Evolutionary conservation across 2,888 invertebrate species (phyloP), one percentile per base, ranked within the genome.

Genomic region (Apodemia mormo): DNA sequence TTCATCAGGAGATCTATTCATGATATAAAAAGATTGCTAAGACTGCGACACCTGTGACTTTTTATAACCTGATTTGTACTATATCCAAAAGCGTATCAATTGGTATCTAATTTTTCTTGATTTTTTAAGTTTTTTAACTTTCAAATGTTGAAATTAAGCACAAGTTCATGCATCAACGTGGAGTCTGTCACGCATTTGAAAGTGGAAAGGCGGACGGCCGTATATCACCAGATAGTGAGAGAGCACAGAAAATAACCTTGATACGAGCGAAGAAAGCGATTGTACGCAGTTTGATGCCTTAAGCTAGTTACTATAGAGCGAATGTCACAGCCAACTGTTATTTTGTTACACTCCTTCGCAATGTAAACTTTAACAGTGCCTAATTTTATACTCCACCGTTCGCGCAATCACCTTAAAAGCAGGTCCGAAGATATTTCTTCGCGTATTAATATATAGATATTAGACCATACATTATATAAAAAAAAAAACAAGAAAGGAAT

Each of bases 231-330:
- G 73, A 77, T 76, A 77, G 76, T 77, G 78, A 80, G 76, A 82
- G 89, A 85, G 89, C 88, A 72, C 74, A 73, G 72, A 72, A 76
- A 54, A 77, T 83, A 87, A 87, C 88, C 87, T 89, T 88, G 87
- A 87, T 87, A 85, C 80, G 79, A 78, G 74, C 80, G 84, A 91
- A 87, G 92, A 92, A 92, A 92, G 92, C 89, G 87, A 70, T 79
- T 83, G 84, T 81, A 22, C 66, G 6, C 49, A 14, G 30, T 45
- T 65, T 65, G 43, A 64, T 49, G 49, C 29, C 61, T 7, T 7
- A n/a, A 54, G 52, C 8, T 7, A 6, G 22, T 54, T 2, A 22
- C n/a, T 22, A 54, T 54, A 54, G 52, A 54, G 52, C 52, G 49
- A 52, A 10, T 52, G 49, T 52, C 49, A n/a, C 14, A n/a, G 5